These are phyloP conservation scores for Zosterops lateralis DNA, from an alignment of 2,113 vertebrate species.

Conservation along the genomic window DNA sequence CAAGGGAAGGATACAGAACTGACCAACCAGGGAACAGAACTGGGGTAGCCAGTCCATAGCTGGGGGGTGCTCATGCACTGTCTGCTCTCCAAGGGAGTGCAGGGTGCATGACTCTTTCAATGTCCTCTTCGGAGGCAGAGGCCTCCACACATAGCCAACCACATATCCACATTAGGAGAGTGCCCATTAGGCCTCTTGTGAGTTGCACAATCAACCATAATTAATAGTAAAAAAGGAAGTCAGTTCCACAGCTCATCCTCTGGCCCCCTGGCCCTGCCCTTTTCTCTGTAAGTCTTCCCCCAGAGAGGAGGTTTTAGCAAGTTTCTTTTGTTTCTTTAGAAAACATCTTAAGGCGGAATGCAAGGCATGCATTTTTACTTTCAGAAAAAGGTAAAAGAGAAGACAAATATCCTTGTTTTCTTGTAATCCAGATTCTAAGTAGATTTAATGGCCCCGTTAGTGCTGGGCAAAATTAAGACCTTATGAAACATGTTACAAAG, in stretches of 20 bases:
- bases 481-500: conserved; percentile 59
- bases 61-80: too few species aligned
- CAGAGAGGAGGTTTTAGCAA: neutral
- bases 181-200: neutral
- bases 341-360: neutral
- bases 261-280: neutral
- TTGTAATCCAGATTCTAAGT: conserved; percentile 61
- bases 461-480: conserved; percentile 63
- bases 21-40: too few species aligned
- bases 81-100: too few species aligned
- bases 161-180: neutral
- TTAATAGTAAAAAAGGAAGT: neutral
- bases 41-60: too few species aligned
- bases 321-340: conserved; percentile 19
- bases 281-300: neutral
- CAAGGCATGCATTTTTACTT: neutral
- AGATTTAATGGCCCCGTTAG: conserved; percentile 64
- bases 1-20: too few species aligned
- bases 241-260: neutral
- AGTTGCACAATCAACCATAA: neutral
- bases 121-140: too few species aligned
- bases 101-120: too few species aligned
- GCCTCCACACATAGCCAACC: neutral
- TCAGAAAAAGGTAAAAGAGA: neutral
- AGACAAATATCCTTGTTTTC: conserved; percentile 44